Base-by-base conservation (phyloP, 2,888 invertebrate genomes). In the Anoncus sp. region DNA sequence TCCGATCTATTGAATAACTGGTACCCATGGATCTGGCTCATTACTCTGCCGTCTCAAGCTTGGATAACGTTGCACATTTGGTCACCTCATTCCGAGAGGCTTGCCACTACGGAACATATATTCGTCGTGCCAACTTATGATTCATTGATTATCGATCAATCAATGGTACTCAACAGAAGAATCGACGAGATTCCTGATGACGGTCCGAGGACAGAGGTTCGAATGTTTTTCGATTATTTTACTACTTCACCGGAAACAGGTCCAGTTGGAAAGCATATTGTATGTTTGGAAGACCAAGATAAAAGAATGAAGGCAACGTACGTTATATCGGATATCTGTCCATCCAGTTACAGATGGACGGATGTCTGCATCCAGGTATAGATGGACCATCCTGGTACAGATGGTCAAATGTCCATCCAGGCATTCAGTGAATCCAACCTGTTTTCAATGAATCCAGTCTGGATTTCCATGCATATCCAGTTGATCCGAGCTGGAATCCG, bases 41-140 rank as follows among this genome's bases (percentile, higher is more conserved):
- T 96, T 6, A 97, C 97, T 96, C 92, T 97, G 85, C 87, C 96
- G 2, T 97, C 97, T 0, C 98, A 98, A 90, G 93, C 95, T 0
- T 98, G 98, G 97, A 95, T 97, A 40, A 96, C 97, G 0, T 90
- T 95, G 66, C 98, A 98, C 89, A 93, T 97, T 66, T 98, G 98
- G 98, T 93, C 93, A 67, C 97, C 97, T 1, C 94, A 94, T 73
- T 96, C 96, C 85, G 97, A 97, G 88, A 94, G 96, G 83, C 94
- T 98, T 82, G 97, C 97, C 0, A 93, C 95, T 45, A 96, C 97
- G 0, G 97, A 98, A 87, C 96, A 95, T 88, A 92, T 98, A 51
- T 98, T 97, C 89, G 94, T 96, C 5, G 94, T 94, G 78, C 96
- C 97, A 2, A 96, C 97, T 94, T 98, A 97, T 91, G 95, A 95